Percentiles rank a stretch among this genome's conserved stretches.
Conservation (phyloP, 1,140 invertebrate species). For the Antheraea mylitta region DNA sequence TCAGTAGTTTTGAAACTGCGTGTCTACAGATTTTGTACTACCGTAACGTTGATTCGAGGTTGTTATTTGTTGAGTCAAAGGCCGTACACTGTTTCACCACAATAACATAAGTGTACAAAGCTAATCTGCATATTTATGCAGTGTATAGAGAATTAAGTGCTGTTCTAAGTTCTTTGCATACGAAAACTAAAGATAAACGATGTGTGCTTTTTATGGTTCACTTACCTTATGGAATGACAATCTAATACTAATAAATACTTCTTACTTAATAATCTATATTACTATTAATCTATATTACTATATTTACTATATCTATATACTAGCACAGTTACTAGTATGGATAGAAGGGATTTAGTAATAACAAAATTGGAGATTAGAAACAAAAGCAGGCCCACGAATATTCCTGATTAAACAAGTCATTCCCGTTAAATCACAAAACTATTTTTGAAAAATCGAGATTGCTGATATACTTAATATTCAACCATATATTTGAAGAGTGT, state of each 20-base stretch:
- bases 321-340: too few relatives aligned
- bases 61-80: conserved; percentile 7
- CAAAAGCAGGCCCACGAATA: too few relatives aligned
- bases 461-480: too few relatives aligned
- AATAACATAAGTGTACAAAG: conserved; percentile 7
- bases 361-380: too few relatives aligned
- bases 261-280: too few relatives aligned
- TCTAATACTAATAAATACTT: not conserved
- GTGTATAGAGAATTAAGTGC: conserved; percentile 2
- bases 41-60: not conserved
- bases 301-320: too few relatives aligned
- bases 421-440: too few relatives aligned
- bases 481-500: too few relatives aligned
- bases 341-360: too few relatives aligned
- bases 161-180: not conserved
- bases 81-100: conserved; percentile 6
- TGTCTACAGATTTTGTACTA: not conserved
- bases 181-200: not conserved
- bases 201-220: not conserved
- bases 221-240: not conserved
- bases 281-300: too few relatives aligned
- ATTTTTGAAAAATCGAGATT: too few relatives aligned
- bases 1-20: conserved; percentile 1
- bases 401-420: too few relatives aligned
- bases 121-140: conserved; percentile 14